Evolutionary conservation across 2,113 vertebrate species (phyloP), one percentile per base, ranked within the genome.

Genomic region (Tupaia chinensis): DNA sequence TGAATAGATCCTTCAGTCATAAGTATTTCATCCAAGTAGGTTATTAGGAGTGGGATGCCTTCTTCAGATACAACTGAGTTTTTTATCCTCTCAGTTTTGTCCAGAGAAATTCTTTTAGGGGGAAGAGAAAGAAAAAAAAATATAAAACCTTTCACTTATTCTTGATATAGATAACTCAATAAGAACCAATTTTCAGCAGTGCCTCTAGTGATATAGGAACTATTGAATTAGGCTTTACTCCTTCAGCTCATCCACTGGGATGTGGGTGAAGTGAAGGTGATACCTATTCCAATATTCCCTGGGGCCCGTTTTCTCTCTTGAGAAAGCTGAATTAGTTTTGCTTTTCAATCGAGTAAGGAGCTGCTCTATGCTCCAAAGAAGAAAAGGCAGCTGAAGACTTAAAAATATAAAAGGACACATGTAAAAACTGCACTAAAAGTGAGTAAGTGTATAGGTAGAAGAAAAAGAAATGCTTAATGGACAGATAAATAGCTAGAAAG

Each of bases 81-180:
- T 34, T 86, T 91, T 79, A 70, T 65, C 22, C 12, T 95, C 68
- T 89, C 73, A 69, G 66, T 68, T 95, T 94, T 91, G 61, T 87
- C 61, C 27, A 1, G 16, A 81, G 56, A 84, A 94, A 60, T 32
- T 80, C 65, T 76, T 93, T 73, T 23, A 16, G 3, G 20, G 23
- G 17, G 44, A 29, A 6, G 20, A 54, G 44, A 20, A n/a, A 23
- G 16, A 65, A 65, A 70, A 78, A 66, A n/a, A 12, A 65, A 11
- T 44, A 44, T 44, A 44, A 44, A 44, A 44, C 44, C 29, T 80
- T 66, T 13, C 74, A 80, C 23, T 81, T 69, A 89, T 34, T 73
- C 14, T 86, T 81, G 85, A 88, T 85, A 81, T 3, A n/a, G 73
- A 78, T 91, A 94, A 92, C 20, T 89, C 53, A 89, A 10, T 34